phyloP scores from a whole-genome alignment of 1,140 invertebrate genomes.

The Lycorma delicatula region DNA sequence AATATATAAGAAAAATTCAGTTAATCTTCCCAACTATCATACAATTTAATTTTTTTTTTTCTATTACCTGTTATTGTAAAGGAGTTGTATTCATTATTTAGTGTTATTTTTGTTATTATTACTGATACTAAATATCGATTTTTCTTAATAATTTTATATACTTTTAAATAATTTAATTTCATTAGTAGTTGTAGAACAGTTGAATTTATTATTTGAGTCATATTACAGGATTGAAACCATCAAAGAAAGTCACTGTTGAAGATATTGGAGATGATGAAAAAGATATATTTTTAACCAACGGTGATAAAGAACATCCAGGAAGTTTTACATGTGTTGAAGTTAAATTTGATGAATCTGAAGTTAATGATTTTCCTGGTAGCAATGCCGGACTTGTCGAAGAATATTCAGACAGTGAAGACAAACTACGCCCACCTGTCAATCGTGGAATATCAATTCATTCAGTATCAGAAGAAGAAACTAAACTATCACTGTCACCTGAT shows the following conservation, averaged over 20 bases:
- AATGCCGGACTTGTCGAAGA: constrained; percentile 40
- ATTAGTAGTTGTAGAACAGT: no score
- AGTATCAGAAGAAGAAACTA: constrained; percentile 50
- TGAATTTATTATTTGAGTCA: constrained; percentile 1
- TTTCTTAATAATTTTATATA: no score
- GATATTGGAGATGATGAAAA: constrained; percentile 26
- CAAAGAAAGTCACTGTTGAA: constrained; percentile 41
- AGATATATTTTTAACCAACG: constrained; percentile 5
- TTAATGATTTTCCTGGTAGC: constrained; percentile 12
- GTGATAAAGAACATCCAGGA: neutral
- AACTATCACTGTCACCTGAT: constrained; percentile 4
- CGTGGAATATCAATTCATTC: constrained; percentile 53
- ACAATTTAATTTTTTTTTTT: no score
- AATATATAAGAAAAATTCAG: no score
- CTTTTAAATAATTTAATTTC: neutral
- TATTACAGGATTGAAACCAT: constrained; percentile 38
- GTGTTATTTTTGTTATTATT: no score
- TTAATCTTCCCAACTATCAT: no score
- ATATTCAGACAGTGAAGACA: constrained; percentile 26
- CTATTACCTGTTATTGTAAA: no score
- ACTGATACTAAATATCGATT: no score
- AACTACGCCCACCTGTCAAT: constrained; percentile 37
- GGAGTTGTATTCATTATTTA: no score
- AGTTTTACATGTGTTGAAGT: constrained; percentile 40
- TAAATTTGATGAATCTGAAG: constrained; percentile 39